Percentiles rank a stretch among this genome's conserved stretches.
Evolutionary conservation across 2,888 invertebrate genomes (phyloP).

Genomic region (Peribatodes rhomboidaria): DNA sequence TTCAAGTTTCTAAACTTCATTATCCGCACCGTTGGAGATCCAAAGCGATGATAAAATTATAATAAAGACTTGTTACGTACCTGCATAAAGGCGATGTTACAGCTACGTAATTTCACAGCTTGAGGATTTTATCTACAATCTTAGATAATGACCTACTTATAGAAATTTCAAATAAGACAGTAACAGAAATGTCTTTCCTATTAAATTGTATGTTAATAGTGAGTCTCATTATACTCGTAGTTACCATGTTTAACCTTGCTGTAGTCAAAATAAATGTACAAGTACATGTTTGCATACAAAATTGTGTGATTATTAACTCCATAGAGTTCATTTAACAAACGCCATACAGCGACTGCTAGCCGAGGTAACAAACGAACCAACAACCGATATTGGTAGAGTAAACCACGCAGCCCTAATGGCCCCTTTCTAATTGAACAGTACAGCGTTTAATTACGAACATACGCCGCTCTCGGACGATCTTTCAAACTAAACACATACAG

Average conservation of each 20-base stretch:
- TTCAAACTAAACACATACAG: slow-evolving; percentile 66
- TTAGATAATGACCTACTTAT: not conserved
- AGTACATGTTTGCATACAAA: not conserved
- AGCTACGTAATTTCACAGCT: slow-evolving; percentile 42
- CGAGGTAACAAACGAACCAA: slow-evolving; percentile 12
- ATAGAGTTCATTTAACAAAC: slow-evolving; percentile 4
- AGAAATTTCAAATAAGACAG: not conserved
- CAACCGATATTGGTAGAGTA: slow-evolving; percentile 38
- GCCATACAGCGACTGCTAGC: not conserved
- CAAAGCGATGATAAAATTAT: slow-evolving; percentile 74
- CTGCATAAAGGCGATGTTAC: slow-evolving; percentile 43
- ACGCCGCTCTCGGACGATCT: slow-evolving; percentile 59
- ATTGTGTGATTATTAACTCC: not conserved
- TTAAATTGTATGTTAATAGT: not conserved
- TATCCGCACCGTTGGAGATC: slow-evolving; percentile 77
- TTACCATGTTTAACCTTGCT: too few relatives aligned
- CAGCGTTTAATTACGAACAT: slow-evolving; percentile 61
- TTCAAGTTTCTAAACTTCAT: slow-evolving; percentile 81
- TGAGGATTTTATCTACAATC: slow-evolving; percentile 23
- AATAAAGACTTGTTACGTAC: slow-evolving; percentile 60
- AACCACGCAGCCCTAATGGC: slow-evolving; percentile 50
- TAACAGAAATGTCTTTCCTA: not conserved
- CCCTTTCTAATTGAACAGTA: slow-evolving; percentile 61
- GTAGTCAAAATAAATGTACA: not conserved
- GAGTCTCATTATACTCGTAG: too few relatives aligned